Evolutionary conservation across 2,797 vertebrate genomes (phyloP).

Genomic region (Scolopax rusticola): DNA sequence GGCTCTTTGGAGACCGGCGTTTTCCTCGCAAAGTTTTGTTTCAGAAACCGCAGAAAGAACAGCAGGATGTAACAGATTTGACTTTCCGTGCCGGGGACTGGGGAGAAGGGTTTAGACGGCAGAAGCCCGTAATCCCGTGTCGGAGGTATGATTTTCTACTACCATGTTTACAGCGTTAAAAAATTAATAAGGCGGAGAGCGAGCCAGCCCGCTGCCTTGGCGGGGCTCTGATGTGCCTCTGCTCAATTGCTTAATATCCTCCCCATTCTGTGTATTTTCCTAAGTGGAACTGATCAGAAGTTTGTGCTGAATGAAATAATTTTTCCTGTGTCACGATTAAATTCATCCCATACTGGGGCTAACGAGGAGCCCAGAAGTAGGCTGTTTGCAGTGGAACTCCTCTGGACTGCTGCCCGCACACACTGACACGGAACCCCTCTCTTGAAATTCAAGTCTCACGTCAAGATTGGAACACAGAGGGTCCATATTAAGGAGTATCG

Average conservation of each 20-base stretch:
- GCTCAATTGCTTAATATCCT: slow-evolving; percentile 43
- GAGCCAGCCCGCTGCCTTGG: slow-evolving; percentile 56
- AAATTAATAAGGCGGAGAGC: slow-evolving; percentile 38
- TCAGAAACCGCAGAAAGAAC: slow-evolving; percentile 79
- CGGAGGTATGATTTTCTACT: slow-evolving; percentile 56
- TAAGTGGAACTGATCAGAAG: slow-evolving; percentile 32
- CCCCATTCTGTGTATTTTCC: slow-evolving; percentile 19
- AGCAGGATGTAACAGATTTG: slow-evolving; percentile 69
- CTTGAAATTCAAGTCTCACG: neutral
- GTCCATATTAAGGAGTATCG: neutral
- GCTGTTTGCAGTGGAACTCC: neutral
- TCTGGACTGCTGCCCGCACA: neutral
- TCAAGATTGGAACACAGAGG: neutral
- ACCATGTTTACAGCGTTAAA: slow-evolving; percentile 34
- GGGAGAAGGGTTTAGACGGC: slow-evolving; percentile 49
- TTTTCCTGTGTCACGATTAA: neutral
- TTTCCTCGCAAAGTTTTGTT: slow-evolving; percentile 77
- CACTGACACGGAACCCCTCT: neutral
- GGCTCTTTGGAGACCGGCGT: slow-evolving; percentile 70
- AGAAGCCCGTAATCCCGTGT: slow-evolving; percentile 44
- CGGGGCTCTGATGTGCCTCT: neutral
- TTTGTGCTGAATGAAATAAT: slow-evolving; percentile 3
- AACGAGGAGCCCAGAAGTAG: neutral
- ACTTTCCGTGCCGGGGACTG: slow-evolving; percentile 53
- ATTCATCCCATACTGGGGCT: slow-evolving; percentile 2